Conservation (phyloP, 1,140 invertebrate genomes). For the Drosophila albomicans region DNA sequence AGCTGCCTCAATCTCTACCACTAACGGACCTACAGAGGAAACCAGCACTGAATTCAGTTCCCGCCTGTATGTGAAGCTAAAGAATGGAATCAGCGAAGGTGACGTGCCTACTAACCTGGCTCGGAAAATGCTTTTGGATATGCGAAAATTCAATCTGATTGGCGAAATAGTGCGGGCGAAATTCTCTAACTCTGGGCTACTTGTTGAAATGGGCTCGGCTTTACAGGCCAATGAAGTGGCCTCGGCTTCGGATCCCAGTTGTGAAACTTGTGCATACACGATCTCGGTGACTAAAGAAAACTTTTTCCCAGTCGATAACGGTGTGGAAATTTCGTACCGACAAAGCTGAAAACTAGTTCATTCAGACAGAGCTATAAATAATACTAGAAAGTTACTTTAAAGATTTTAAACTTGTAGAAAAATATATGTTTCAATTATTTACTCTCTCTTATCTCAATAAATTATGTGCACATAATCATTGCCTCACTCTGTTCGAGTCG, state of each 20-base stretch:
- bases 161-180: constrained; percentile 37
- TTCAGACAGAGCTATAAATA: too few relatives aligned
- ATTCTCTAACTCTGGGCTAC: neutral
- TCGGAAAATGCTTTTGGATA: constrained; percentile 1
- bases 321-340: too few relatives aligned
- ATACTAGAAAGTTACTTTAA: too few relatives aligned
- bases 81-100: too few relatives aligned
- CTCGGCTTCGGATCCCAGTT: neutral
- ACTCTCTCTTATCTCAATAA: too few relatives aligned
- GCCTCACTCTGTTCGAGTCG: too few relatives aligned
- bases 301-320: neutral
- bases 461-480: too few relatives aligned
- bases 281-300: neutral
- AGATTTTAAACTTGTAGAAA: too few relatives aligned
- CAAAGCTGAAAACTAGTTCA: too few relatives aligned
- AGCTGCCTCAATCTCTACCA: neutral
- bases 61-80: constrained; percentile 7
- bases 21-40: neutral
- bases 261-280: neutral
- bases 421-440: too few relatives aligned
- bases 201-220: constrained; percentile 33
- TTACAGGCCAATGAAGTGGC: constrained; percentile 33
- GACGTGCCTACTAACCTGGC: neutral
- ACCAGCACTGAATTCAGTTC: neutral
- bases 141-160: constrained; percentile 29